Percentiles rank a stretch among this genome's conserved stretches.
Conservation (phyloP, 2,888 invertebrate genomes). For the Camponotus fellah region DNA sequence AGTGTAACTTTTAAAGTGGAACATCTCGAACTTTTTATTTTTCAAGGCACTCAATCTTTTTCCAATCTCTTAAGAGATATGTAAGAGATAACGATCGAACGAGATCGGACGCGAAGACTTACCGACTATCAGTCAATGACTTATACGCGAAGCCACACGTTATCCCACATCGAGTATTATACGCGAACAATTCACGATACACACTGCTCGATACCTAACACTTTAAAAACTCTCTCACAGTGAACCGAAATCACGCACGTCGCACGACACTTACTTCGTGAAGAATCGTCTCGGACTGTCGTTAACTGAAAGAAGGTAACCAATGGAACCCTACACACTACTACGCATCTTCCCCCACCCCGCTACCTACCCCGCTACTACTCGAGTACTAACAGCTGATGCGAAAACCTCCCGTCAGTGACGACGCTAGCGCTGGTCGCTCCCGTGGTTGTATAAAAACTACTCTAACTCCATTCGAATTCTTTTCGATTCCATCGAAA, state of each 20-base stretch:
- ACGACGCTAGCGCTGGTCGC: slow-evolving; percentile 43
- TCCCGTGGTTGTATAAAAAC: too few relatives aligned
- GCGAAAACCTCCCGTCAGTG: slow-evolving; percentile 64
- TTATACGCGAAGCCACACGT: background rate
- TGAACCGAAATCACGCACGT: background rate
- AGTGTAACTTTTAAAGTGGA: too few relatives aligned
- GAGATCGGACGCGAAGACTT: background rate
- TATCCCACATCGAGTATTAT: background rate
- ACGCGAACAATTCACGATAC: background rate
- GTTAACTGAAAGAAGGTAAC: slow-evolving; percentile 24
- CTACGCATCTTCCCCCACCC: background rate
- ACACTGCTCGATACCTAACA: background rate
- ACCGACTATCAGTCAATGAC: background rate
- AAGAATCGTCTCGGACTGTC: background rate
- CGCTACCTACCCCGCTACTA: slow-evolving; percentile 62
- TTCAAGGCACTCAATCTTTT: background rate
- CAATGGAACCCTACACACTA: slow-evolving; percentile 2
- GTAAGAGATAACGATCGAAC: background rate
- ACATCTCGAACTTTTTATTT: background rate
- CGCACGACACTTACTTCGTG: background rate
- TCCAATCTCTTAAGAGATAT: background rate
- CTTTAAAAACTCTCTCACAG: background rate
- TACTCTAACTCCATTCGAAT: too few relatives aligned
- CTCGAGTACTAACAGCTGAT: slow-evolving; percentile 81
- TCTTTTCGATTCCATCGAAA: too few relatives aligned